Evolutionary conservation across 2,797 vertebrate species (phyloP), one percentile per base, ranked within the genome.

Genomic region (Myripristis jacobus): DNA sequence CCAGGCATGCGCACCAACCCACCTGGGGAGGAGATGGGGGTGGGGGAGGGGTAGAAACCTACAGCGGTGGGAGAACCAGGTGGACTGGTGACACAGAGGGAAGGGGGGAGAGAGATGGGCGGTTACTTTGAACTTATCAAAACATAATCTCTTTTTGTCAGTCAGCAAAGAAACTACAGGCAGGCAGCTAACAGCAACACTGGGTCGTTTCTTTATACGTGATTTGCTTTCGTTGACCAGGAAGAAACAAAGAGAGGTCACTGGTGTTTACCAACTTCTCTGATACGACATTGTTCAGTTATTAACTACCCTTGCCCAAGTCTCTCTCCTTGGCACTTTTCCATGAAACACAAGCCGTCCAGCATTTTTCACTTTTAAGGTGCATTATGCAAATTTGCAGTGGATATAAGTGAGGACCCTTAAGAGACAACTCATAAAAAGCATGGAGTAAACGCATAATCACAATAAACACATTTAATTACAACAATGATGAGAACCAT

Each of bases 11-110:
- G 95, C 71, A 99, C 87, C 75, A 99, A 83, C 65, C 88, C 92
- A 80, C 88, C 92, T 0, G 81, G 88, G 27, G 92, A 87, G 31
- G 88, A 94, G 83, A 93, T 83, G 27, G 95, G 92, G 8, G 95
- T 90, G 67, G 95, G 94, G 71, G 96, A 95, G 36, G 96, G 92
- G 80, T 95, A 95, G 90, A 95, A 98, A 69, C 96, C 96, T 77
- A 98, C 66, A 0, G 96, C 94, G 53, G 94, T 97, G 11, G 97
- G 97, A 22, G 97, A 98, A 15, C 98, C 97, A n/a, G 97, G 97
- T 77, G 97, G 97, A 79, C 97, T 99, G 79, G 22, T 59, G 62
- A 79, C 44, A 70, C 50, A 58, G 70, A 41, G 61, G 44, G 61
- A 50, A 56, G 19, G 11, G 55, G 18, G n/a, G n/a, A n/a, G n/a